A percentile compares a stretch with the other conserved stretches of the same genome.
These are phyloP conservation scores for Lepidocyrtinus sp. DNA, from an alignment of 2,888 invertebrate genomes.

Conservation along the genomic window DNA sequence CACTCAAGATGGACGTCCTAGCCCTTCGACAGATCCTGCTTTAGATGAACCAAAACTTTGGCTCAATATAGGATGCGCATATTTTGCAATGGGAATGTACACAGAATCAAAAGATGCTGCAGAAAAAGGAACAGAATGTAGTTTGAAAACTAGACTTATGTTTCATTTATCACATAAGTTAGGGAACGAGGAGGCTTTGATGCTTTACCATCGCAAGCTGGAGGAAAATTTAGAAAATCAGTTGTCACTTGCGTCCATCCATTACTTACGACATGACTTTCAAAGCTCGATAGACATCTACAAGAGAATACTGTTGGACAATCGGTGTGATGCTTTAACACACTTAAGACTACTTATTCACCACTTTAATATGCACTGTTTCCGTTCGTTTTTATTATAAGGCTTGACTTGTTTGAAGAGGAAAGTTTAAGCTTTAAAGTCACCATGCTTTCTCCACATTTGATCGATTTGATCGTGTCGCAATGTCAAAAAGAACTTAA, in stretches of 20 bases:
- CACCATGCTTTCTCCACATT: conserved; percentile 55
- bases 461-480: conserved; percentile 62
- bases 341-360: conserved; percentile 9
- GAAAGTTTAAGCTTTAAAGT: conserved; percentile 37
- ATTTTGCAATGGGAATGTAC: conserved; percentile 93
- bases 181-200: conserved; percentile 84
- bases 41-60: conserved; percentile 73
- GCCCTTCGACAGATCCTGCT: conserved; percentile 72
- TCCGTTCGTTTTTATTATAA: conserved; percentile 4
- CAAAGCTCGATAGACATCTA: conserved; percentile 99
- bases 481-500: conserved; percentile 61
- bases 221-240: conserved; percentile 95
- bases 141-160: conserved; percentile 83
- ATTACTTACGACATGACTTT: conserved; percentile 96
- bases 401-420: conserved; percentile 44
- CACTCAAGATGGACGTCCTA: conserved; percentile 73
- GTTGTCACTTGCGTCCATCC: conserved; percentile 94
- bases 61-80: conserved; percentile 92
- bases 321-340: conserved; percentile 79
- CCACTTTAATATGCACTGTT: neutral
- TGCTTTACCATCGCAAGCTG: conserved; percentile 87
- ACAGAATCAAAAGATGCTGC: conserved; percentile 78
- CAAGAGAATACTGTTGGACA: conserved; percentile 91
- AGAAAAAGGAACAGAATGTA: conserved; percentile 78
- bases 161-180: conserved; percentile 97